Percentiles rank a stretch among this genome's conserved stretches.
Conservation (phyloP, 1,140 invertebrate species). For the Galleria mellonella region DNA sequence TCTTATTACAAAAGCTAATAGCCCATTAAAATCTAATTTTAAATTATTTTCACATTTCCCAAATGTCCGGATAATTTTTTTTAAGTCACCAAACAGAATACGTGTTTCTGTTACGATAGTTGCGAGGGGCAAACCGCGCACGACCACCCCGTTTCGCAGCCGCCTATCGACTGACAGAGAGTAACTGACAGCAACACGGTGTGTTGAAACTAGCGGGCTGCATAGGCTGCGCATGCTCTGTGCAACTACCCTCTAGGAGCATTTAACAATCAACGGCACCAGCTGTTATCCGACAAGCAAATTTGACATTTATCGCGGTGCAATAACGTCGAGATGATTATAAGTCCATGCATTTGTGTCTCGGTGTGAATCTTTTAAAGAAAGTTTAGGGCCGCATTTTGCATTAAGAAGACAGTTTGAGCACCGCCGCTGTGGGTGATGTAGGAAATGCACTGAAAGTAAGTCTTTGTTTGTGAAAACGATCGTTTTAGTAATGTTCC, state of each 20-base stretch:
- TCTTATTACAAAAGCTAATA: no score
- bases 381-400: conserved; percentile 5
- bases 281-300: conserved; percentile 6
- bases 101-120: neutral
- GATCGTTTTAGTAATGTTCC: no score
- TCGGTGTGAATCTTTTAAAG: conserved; percentile 8
- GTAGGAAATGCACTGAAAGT: no score
- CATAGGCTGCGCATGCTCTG: conserved; percentile 5
- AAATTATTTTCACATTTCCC: no score
- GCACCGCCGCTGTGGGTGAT: no score
- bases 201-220: conserved; percentile 2
- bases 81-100: no score
- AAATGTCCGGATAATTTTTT: no score
- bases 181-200: conserved; percentile 3
- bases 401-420: no score
- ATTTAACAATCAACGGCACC: conserved; percentile 4
- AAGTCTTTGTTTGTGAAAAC: no score
- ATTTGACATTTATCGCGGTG: conserved; percentile 11
- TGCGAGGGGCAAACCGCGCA: neutral
- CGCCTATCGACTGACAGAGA: conserved; percentile 6
- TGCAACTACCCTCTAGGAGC: conserved; percentile 9
- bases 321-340: conserved; percentile 2
- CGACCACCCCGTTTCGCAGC: conserved; percentile 1
- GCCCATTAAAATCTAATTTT: no score
- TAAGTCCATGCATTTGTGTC: neutral